Evolutionary conservation across 37 sponge, comb jelly and placozoan species (phyloP), one percentile per base, ranked within the genome.

Genomic region (Oscarella lobularis): DNA sequence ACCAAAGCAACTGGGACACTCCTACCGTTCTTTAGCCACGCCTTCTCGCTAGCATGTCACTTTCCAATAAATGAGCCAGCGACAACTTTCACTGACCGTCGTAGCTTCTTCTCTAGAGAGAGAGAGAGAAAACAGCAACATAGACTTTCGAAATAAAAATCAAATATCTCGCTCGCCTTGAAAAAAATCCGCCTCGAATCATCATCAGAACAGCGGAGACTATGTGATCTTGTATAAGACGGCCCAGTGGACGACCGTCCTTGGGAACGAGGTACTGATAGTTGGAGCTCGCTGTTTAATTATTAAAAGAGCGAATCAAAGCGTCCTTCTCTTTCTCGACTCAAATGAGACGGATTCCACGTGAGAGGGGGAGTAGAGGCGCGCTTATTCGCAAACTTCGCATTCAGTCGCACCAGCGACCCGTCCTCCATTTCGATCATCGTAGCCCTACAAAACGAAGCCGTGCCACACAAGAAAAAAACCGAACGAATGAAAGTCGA

Each of bases 171-270:
- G n/a, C n/a, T n/a, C n/a, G n/a, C n/a, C n/a, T n/a, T n/a, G n/a
- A n/a, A 54, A 96, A 92, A 41, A 89, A 69, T 6, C 93, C 33
- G 14, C 90, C 97, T 70, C 93, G 78, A 5, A 90, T 54, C 32
- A 90, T 92, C 82, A 96, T 82, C 75, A 92, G 54, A 2, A 92
- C 82, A 38, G 85, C 92, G 31, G 93, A 70, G 34, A 96, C 90
- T 54, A 96, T 79, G 55, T 96, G 97, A 67, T 96, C 97, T 76
- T 96, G 97, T 33, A 96, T 96, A 31, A 96, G 84, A 48, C 97
- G 93, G 78, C 90, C 84, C 32, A 96, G 76, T 2, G 97, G 97
- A 35, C 85, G 83, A 0, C 97, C 97, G 80, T 96, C 97, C 81
- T 96, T 96, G 3, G 97, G 97, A 1, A 89, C 86, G 31, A 96